Percentiles rank a stretch among this genome's conserved stretches.
These are phyloP conservation scores for Drosophila fulvimacula DNA, from an alignment of 2,888 invertebrate genomes.

Conservation along the genomic window DNA sequence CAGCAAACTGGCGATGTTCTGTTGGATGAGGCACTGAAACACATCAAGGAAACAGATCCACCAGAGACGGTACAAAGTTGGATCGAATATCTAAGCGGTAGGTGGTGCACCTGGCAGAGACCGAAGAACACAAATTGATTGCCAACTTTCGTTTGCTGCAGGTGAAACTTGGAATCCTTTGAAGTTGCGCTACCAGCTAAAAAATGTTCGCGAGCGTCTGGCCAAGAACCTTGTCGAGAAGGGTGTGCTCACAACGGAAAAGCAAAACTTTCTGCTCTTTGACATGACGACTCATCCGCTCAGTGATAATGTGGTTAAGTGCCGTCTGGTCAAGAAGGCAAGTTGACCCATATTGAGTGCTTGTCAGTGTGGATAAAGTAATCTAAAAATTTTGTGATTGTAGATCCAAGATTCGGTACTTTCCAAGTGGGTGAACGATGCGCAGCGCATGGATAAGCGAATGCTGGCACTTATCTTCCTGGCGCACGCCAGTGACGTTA, in stretches of 20 bases:
- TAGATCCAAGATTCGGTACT: constrained; percentile 99
- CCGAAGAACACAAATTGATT: no score
- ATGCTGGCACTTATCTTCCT: constrained; percentile 96
- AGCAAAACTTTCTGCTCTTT: constrained; percentile 99
- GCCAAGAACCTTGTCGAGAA: constrained; percentile 99
- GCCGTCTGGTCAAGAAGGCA: constrained; percentile 98
- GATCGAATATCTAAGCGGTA: constrained; percentile 99
- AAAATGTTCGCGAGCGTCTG: constrained; percentile 99
- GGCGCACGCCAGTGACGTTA: constrained; percentile 98
- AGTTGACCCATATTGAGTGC: background rate
- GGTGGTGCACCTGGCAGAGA: background rate
- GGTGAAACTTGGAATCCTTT: constrained; percentile 99
- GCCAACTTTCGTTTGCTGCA: constrained; percentile 31
- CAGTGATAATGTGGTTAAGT: constrained; percentile 97
- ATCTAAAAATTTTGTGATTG: constrained; percentile 36
- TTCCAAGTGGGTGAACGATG: constrained; percentile 98
- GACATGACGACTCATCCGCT: constrained; percentile 99
- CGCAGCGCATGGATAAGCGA: constrained; percentile 98
- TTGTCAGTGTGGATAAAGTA: background rate
- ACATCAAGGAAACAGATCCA: constrained; percentile 99
- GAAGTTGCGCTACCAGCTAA: constrained; percentile 98
- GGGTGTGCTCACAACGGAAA: constrained; percentile 99
- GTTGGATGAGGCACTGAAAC: constrained; percentile 97
- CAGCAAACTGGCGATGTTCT: constrained; percentile 98
- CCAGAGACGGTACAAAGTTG: constrained; percentile 99